Evolutionary conservation across 2,797 vertebrate genomes (phyloP), one percentile per base, ranked within the genome.

Genomic region (Heterohyrax brucei): DNA sequence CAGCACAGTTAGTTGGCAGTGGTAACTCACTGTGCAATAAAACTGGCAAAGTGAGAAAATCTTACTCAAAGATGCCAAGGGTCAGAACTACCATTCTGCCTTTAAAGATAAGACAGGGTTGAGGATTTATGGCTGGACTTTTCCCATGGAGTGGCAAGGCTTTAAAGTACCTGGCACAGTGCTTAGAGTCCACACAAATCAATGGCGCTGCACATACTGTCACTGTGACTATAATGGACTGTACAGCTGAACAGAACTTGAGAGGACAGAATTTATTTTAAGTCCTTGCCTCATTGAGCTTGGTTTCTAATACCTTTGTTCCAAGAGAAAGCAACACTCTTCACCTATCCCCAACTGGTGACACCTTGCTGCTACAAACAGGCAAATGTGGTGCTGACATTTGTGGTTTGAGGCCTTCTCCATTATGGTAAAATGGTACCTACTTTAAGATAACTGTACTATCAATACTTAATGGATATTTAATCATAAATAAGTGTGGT

Each of bases 401-500:
- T 44, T 66, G n/a, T 70, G 46, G 62, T 59, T 30, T 91, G 30
- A 72, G 39, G 62, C 19, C 33, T 92, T 91, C 75, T 33, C 85
- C 26, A 61, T 9, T 53, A 46, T 14, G 21, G 30, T 6, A 72
- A 66, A 91, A 50, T 21, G n/a, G 46, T 50, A 68, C 7, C 73
- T 91, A n/a, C 46, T 92, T 92, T 90, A 92, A 68, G 82, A 44
- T 50, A 78, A 76, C 5, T 56, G 21, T 12, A 90, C 48, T 0
- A 61, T 39, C 16, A 61, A 7, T 95, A 70, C 82, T 73, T 84
- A 70, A 64, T 5, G 8, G 59, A 30, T 70, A 16, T 19, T 10
- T n/a, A 87, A 7, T 9, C 56, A 56, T 59, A 75, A 90, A 61
- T 30, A 48, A 87, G 61, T 75, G 16, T 48, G 9, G 8, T 33